A percentile compares a stretch with the other conserved stretches of the same genome.
Evolutionary conservation across 2,113 vertebrate species (phyloP).

Genomic region (Larimichthys polyactis): DNA sequence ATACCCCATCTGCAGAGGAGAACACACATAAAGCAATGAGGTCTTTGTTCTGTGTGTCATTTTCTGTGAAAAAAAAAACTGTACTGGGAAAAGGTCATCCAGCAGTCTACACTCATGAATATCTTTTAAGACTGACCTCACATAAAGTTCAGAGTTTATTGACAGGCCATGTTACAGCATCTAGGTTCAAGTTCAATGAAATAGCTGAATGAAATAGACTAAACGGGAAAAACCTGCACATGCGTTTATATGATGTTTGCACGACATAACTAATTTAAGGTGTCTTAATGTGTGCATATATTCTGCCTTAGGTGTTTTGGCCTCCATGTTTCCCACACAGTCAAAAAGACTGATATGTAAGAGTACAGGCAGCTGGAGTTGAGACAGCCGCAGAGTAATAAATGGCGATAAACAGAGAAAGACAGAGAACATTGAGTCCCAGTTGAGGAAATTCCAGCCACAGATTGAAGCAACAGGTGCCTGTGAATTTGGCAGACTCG

Average conservation of each 20-base stretch:
- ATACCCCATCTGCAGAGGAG: conserved; percentile 91
- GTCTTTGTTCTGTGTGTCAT: not conserved
- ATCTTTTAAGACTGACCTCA: not conserved
- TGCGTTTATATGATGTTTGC: not conserved
- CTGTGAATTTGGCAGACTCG: not conserved
- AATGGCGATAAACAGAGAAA: not conserved
- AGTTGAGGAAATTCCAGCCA: conserved; percentile 24
- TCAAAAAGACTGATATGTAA: not conserved
- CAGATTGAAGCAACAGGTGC: conserved; percentile 30
- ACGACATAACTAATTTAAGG: not conserved
- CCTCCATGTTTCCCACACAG: not conserved
- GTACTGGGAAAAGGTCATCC: not conserved
- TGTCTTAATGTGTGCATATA: not conserved
- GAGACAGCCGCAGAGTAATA: not conserved
- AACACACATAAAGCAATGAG: not conserved
- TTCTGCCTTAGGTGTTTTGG: not conserved
- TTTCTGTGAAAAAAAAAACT: not conserved
- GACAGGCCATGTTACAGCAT: accelerated
- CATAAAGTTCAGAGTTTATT: not conserved
- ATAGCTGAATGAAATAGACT: too few relatives aligned
- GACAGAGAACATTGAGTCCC: not conserved
- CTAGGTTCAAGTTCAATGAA: not conserved
- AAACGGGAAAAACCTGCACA: not conserved
- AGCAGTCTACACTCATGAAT: not conserved
- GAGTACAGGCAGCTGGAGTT: not conserved